Conservation (phyloP, 1,140 invertebrate species). For the Hestina assimilis region DNA sequence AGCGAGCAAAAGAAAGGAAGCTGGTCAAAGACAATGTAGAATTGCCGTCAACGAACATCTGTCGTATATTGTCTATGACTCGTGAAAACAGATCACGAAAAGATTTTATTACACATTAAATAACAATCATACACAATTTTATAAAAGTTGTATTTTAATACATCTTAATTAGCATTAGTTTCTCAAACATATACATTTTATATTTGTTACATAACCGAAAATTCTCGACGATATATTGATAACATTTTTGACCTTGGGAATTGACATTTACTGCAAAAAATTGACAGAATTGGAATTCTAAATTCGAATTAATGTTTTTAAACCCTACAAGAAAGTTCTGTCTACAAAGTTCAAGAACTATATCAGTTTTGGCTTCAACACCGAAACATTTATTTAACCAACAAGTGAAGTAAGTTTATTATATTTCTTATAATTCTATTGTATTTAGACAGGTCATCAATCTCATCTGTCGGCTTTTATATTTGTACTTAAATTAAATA, state of each 20-base stretch:
- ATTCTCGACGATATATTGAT: conserved; percentile 2
- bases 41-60: conserved; percentile 38
- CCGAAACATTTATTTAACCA: background rate
- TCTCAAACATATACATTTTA: background rate
- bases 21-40: conserved; percentile 53
- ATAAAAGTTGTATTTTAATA: no score
- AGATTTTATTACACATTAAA: no score
- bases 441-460: background rate
- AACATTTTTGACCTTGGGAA: conserved; percentile 1
- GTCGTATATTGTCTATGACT: conserved; percentile 21
- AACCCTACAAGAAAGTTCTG: background rate
- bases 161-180: no score
- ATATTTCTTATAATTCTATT: background rate
- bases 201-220: conserved; percentile 4
- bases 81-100: background rate
- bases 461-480: background rate
- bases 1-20: conserved; percentile 63
- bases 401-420: background rate
- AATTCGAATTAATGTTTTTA: background rate
- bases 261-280: conserved; percentile 7
- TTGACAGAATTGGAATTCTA: no score
- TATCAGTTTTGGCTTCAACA: background rate
- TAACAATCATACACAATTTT: no score
- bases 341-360: background rate
- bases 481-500: background rate